phyloP scores from a whole-genome alignment of 2,797 vertebrate genomes.

The Lepilemur septentrionalis region DNA sequence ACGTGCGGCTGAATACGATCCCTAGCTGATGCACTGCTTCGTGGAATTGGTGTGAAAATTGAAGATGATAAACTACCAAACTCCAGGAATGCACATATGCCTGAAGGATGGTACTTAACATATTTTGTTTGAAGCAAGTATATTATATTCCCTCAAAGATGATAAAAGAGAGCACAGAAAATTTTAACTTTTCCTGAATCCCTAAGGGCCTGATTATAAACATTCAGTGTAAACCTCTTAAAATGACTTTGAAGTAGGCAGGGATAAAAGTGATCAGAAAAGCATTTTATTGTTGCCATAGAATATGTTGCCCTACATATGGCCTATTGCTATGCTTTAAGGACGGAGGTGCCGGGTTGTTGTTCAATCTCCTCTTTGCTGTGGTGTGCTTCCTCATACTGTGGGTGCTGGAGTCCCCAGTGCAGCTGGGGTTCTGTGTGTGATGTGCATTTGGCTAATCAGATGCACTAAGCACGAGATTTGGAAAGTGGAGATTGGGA shows the following conservation, averaged over 20 bases:
- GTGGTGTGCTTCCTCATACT: background rate
- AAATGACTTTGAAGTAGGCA: background rate
- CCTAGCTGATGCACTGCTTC: background rate
- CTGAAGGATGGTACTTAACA: background rate
- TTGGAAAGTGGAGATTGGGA: background rate
- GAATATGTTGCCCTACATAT: background rate
- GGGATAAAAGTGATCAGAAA: background rate
- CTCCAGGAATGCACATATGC: background rate
- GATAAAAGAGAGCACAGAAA: background rate
- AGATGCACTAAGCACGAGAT: background rate
- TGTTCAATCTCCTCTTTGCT: background rate
- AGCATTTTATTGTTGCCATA: background rate
- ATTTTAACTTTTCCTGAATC: slow-evolving; percentile 5
- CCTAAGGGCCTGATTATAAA: background rate
- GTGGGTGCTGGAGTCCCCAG: background rate
- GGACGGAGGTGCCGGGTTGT: background rate
- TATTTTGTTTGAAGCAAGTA: slow-evolving; percentile 26
- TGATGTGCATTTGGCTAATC: background rate
- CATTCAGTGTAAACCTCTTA: background rate
- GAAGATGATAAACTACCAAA: background rate
- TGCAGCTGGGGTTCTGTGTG: background rate
- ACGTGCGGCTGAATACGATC: background rate
- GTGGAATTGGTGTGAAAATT: background rate
- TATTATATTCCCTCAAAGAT: background rate
- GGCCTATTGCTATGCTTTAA: background rate